These are phyloP conservation scores for Drosophila quinaria DNA, from an alignment of 2,888 invertebrate species.

Conservation along the genomic window DNA sequence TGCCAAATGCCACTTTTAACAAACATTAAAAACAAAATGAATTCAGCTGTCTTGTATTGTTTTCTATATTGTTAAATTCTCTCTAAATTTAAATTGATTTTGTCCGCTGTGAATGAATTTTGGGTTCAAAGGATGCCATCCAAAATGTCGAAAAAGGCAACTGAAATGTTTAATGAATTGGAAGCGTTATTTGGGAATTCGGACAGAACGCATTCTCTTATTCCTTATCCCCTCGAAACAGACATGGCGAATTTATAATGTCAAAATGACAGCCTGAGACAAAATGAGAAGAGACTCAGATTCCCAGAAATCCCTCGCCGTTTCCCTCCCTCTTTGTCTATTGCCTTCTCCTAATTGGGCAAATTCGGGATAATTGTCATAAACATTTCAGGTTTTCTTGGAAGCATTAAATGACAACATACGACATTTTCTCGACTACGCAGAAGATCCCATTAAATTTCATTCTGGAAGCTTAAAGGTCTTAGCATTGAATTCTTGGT, in stretches of 20 bases:
- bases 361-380: conserved; percentile 12
- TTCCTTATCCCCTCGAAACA: conserved; percentile 3
- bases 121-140: conserved; percentile 52
- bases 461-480: not conserved
- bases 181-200: conserved; percentile 59
- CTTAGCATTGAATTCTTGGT: no score
- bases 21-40: conserved; percentile 50
- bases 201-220: conserved; percentile 34
- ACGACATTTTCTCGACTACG: not conserved
- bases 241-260: conserved; percentile 35
- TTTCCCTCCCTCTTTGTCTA: no score
- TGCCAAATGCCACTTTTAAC: conserved; percentile 39
- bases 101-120: conserved; percentile 24
- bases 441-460: not conserved
- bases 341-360: conserved; percentile 17
- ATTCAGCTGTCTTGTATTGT: conserved; percentile 55
- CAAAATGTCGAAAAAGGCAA: conserved; percentile 36
- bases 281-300: conserved; percentile 4
- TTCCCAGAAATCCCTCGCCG: not conserved
- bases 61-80: conserved; percentile 48
- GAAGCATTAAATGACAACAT: not conserved
- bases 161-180: conserved; percentile 68
- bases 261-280: conserved; percentile 27
- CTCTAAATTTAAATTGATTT: conserved; percentile 61
- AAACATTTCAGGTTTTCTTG: not conserved